Percentiles rank a stretch among this genome's conserved stretches.
These are phyloP conservation scores for Omphaloscelis lunosa DNA, from an alignment of 2,888 invertebrate species.

Conservation along the genomic window DNA sequence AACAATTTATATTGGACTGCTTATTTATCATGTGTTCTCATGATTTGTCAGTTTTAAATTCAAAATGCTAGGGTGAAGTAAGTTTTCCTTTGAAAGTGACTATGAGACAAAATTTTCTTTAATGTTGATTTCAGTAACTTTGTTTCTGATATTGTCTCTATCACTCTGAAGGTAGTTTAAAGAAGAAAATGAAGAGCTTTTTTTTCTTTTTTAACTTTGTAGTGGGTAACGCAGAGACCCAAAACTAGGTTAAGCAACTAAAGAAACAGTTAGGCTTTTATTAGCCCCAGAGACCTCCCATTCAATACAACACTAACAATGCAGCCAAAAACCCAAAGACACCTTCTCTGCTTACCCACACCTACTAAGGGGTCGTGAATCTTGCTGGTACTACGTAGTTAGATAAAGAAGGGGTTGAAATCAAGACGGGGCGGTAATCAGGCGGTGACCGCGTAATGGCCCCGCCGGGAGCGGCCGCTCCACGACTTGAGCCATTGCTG, in stretches of 20 bases:
- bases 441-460: constrained; percentile 90
- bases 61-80: too few relatives aligned
- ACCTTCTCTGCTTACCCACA: constrained; percentile 37
- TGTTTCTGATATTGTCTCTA: neutral
- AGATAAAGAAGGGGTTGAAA: constrained; percentile 86
- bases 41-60: too few relatives aligned
- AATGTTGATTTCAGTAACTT: neutral
- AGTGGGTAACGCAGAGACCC: too few relatives aligned
- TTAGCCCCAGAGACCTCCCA: neutral
- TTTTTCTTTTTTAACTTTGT: neutral
- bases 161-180: neutral
- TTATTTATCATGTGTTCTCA: too few relatives aligned
- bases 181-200: neutral
- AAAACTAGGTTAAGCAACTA: neutral
- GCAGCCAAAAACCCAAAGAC: constrained; percentile 13
- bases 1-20: too few relatives aligned
- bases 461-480: constrained; percentile 81
- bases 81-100: too few relatives aligned
- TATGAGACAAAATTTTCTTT: neutral
- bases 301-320: neutral
- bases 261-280: too few relatives aligned
- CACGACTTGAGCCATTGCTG: constrained; percentile 81
- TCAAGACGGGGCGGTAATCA: constrained; percentile 89
- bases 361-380: constrained; percentile 53
- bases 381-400: constrained; percentile 50